phyloP scores from a whole-genome alignment of 2,888 invertebrate species.

The Napeogenes sylphis region DNA sequence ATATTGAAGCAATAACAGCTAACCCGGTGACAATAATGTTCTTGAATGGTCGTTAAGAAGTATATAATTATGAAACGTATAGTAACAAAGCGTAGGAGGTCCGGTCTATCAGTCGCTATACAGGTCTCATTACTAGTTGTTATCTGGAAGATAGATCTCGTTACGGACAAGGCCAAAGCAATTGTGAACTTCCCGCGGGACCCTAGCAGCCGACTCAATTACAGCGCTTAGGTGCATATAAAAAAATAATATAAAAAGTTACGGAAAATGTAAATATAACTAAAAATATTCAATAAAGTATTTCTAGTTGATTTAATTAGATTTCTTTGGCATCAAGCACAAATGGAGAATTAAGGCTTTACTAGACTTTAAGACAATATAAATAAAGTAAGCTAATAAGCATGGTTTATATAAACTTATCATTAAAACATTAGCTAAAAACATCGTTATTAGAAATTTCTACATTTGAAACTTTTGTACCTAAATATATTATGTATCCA shows the following conservation, averaged over 20 bases:
- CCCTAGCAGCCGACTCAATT: constrained; percentile 28
- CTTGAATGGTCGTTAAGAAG: not conserved
- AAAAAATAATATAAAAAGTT: constrained; percentile 8
- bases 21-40: not conserved
- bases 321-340: no score
- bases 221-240: constrained; percentile 22
- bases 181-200: constrained; percentile 40
- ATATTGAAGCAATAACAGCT: no score
- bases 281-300: no score
- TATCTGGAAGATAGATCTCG: constrained; percentile 31
- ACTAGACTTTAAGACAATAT: no score
- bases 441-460: not conserved
- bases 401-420: no score
- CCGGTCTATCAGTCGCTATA: constrained; percentile 13
- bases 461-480: not conserved
- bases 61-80: not conserved
- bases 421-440: no score
- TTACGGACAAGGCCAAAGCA: constrained; percentile 40
- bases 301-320: no score
- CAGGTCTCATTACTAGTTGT: constrained; percentile 29
- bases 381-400: no score
- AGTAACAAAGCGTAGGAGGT: constrained; percentile 1
- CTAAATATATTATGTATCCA: no score
- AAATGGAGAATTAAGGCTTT: no score
- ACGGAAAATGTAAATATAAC: not conserved